Evolutionary conservation across 2,113 vertebrate species (phyloP), one percentile per base, ranked within the genome.

Genomic region (Hepsetus odoe): DNA sequence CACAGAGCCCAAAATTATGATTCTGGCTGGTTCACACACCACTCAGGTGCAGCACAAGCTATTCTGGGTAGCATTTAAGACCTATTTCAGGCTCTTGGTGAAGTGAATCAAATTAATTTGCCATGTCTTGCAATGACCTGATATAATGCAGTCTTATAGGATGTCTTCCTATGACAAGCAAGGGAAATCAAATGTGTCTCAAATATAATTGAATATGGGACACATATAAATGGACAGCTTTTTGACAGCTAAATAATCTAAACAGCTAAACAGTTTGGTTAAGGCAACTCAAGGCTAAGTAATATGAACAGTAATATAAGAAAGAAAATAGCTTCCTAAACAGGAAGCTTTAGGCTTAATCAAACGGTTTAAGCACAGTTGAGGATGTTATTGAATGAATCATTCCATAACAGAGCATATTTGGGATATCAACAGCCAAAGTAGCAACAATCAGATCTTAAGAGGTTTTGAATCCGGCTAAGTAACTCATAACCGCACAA

Each of bases 1-100:
- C 49, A 77, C 51, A 42, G 62, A 56, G 64, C 64, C 8, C 18
- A 1, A 22, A 33, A 61, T 70, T 10, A 61, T 77, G 65, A 77
- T 70, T 77, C 28, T 38, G 76, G 16, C 42, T 13, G 28, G 13
- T 20, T 24, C 14, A 58, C 56, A n/a, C 20, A 22, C 13, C 11
- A 13, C 24, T 32, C 26, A 16, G 13, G 58, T 32, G 9, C 59
- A 18, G 18, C 16, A 18, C 59, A 13, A 7, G 6, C 32, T 33
- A 14, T 20, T 2, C 30, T 62, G 53, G 68, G 53, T 44, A 6
- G 26, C 20, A 16, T 7, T 44, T 38, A 7, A 35, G 32, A 22
- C 35, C 46, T 40, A 30, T 64, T 74, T 74, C 4, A 76, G 49
- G 64, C 62, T 67, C 32, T 51, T 66, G 59, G 30, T 35, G 59